Evolutionary conservation across 2,888 invertebrate species (phyloP), one percentile per base, ranked within the genome.

Genomic region (Nymphalis polychloros): DNA sequence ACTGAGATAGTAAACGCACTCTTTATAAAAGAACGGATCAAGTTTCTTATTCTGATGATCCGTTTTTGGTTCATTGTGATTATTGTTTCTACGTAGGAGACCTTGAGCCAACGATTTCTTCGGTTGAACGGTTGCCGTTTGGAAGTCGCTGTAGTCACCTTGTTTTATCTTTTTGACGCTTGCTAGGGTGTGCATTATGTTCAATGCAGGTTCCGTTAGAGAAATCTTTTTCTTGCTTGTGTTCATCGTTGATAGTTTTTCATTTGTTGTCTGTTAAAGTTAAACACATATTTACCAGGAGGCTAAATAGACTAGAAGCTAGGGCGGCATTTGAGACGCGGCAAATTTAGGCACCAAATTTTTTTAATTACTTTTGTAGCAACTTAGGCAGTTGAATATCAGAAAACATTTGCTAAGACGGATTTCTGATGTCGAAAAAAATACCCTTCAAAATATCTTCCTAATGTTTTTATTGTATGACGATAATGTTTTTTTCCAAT

Each of bases 1-100:
- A 4, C 94, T 93, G 4, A 98, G 89, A 84, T 98, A 98, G 83
- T 95, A 97, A 2, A 97, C 85, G 77, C 97, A 97, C 87, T 98
- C 98, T 70, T 95, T 94, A 77, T 95, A 95, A 74, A 94, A 94
- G 73, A 94, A 92, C 0, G 94, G 93, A 69, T 94, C 93, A 0
- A 94, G 79, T 75, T 84, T 85, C 74, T 87, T 89, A 19, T 79
- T 79, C 20, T 82, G 81, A 48, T 87, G 77, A 59, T 90, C 88
- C 0, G 81, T 63, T 79, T 92, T 93, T 0, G 84, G 79, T 73
- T 92, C 90, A 0, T 64, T 75, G 10, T 87, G 81, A 71, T 87
- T 85, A 63, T 87, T 89, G 69, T 86, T 88, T 48, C 89, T 76
- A 41, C 91, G 73, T 0, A 91, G 73, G 0, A 95, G 88, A 0